These are phyloP conservation scores for Chanos chanos DNA, from an alignment of 2,797 vertebrate genomes.

Conservation along the genomic window DNA sequence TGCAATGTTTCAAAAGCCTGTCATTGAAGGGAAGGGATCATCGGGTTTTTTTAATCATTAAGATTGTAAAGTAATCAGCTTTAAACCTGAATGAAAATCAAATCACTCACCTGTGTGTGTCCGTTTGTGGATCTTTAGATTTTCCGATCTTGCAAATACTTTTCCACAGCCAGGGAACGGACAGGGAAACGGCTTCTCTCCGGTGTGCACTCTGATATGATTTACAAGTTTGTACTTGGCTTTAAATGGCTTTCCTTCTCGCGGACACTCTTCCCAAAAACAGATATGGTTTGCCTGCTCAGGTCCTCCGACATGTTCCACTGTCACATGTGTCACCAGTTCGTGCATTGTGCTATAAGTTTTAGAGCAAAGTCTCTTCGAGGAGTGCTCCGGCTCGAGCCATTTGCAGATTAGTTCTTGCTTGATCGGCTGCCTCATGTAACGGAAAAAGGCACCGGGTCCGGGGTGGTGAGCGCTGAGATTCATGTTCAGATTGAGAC, in stretches of 20 bases:
- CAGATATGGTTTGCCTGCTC: conserved; percentile 93
- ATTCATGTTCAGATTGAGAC: conserved; percentile 94
- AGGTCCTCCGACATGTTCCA: conserved; percentile 95
- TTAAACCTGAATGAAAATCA: conserved; percentile 6
- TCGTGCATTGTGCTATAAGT: conserved; percentile 98
- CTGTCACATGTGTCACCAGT: conserved; percentile 92
- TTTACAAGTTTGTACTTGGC: conserved; percentile 99
- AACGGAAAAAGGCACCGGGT: conserved; percentile 93
- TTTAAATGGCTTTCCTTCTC: conserved; percentile 97
- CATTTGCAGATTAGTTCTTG: conserved; percentile 98
- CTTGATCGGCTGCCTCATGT: conserved; percentile 97
- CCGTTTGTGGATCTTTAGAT: conserved; percentile 98
- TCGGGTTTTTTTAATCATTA: too few species aligned
- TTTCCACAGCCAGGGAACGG: conserved; percentile 98
- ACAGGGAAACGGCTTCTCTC: conserved; percentile 97
- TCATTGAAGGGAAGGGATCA: too few species aligned
- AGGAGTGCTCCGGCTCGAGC: conserved; percentile 82
- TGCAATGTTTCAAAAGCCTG: too few species aligned
- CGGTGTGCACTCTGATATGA: conserved; percentile 97
- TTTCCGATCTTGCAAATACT: conserved; percentile 97
- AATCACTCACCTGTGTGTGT: conserved; percentile 95
- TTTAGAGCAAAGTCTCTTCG: conserved; percentile 91
- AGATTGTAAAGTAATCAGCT: too few species aligned
- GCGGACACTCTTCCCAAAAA: conserved; percentile 97
- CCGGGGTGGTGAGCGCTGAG: conserved; percentile 83